phyloP scores from a whole-genome alignment of 2,888 invertebrate species.

The Leistus spinibarbis region DNA sequence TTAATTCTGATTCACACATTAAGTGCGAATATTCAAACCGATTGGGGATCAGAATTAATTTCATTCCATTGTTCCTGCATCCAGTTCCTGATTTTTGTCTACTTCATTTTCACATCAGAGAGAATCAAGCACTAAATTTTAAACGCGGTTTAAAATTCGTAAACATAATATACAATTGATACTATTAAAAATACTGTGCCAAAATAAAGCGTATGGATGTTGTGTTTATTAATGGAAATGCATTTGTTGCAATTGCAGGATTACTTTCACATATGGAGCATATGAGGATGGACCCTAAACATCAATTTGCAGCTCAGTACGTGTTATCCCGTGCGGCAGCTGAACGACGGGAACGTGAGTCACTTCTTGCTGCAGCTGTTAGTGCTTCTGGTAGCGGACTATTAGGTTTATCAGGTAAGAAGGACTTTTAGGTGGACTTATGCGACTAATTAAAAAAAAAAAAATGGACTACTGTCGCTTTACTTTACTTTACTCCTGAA shows the following conservation, averaged over 20 bases:
- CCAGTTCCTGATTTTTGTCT: neutral
- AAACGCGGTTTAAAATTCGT: neutral
- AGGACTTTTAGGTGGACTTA: slow-evolving; percentile 45
- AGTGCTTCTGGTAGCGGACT: slow-evolving; percentile 70
- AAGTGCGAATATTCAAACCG: too few relatives aligned
- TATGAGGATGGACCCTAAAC: slow-evolving; percentile 96
- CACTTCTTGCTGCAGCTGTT: slow-evolving; percentile 69
- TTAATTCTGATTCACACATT: neutral
- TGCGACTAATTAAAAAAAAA: too few relatives aligned
- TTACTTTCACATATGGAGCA: slow-evolving; percentile 93
- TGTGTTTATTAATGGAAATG: neutral
- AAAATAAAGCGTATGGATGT: neutral
- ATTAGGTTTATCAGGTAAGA: slow-evolving; percentile 60
- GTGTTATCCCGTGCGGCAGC: slow-evolving; percentile 89
- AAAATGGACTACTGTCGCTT: neutral
- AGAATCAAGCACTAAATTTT: neutral
- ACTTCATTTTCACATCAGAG: neutral
- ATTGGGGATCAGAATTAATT: neutral
- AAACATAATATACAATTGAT: neutral
- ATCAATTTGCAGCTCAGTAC: slow-evolving; percentile 94
- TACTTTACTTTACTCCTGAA: neutral
- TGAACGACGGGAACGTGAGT: slow-evolving; percentile 84
- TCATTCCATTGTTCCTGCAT: too few relatives aligned
- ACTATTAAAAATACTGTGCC: neutral
- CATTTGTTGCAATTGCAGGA: slow-evolving; percentile 63